Percentiles rank a stretch among this genome's conserved stretches.
phyloP scores from a whole-genome alignment of 1,140 invertebrate species.

The Acyrthosiphon pisum region DNA sequence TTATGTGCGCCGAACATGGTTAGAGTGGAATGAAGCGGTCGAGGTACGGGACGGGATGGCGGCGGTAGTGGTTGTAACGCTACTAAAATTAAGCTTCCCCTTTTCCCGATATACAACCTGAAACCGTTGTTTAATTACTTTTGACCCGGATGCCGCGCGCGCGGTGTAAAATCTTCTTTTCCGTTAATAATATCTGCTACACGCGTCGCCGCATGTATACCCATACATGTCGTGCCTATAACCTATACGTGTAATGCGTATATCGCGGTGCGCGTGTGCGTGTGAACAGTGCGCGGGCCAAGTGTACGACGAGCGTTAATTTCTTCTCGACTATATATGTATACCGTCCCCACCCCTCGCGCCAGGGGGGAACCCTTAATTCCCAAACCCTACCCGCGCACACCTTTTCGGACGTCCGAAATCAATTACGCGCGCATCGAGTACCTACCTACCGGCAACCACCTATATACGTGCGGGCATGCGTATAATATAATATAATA shows the following conservation, averaged over 20 bases:
- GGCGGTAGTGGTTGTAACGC: neutral
- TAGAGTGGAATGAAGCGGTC: neutral
- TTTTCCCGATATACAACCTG: constrained; percentile 29
- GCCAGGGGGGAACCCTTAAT: neutral
- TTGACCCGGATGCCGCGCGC: neutral
- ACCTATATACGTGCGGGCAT: too few relatives aligned
- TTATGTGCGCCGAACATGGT: constrained; percentile 6
- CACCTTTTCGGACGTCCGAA: neutral
- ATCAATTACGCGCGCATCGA: neutral
- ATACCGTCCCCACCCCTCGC: neutral
- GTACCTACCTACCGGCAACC: neutral
- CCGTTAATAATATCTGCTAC: neutral
- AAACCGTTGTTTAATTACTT: constrained; percentile 52
- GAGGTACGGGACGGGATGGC: neutral
- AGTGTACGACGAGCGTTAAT: constrained; percentile 23
- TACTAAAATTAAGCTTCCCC: constrained; percentile 31
- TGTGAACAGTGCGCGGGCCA: neutral
- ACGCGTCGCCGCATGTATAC: neutral
- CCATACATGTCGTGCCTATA: neutral
- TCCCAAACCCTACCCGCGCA: neutral
- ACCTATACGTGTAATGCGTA: neutral
- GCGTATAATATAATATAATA: neutral
- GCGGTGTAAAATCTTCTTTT: constrained; percentile 9
- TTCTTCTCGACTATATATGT: neutral
- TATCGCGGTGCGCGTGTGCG: neutral